phyloP scores from a whole-genome alignment of 2,888 invertebrate genomes.

The Sipunculus nudus region DNA sequence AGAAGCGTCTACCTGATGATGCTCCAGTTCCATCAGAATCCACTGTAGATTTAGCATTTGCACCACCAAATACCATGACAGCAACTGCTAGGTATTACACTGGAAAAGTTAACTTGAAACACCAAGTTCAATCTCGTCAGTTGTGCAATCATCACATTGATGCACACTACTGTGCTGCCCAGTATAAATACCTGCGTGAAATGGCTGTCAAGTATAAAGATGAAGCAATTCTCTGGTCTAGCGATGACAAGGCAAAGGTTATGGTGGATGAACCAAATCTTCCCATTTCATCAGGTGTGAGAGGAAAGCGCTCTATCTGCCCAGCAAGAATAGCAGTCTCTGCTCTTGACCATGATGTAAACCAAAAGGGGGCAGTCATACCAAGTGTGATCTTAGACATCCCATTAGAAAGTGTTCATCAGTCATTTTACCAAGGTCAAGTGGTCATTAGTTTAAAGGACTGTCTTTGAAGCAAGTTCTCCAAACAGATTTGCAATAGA shows the following conservation, averaged over 20 bases:
- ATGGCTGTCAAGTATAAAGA: too few species aligned
- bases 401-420: conserved; percentile 20
- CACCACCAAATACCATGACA: too few species aligned
- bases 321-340: conserved; percentile 13
- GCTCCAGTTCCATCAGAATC: not conserved
- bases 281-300: conserved; percentile 23
- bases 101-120: not conserved
- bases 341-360: conserved; percentile 36
- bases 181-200: too few species aligned
- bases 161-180: too few species aligned
- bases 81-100: too few species aligned
- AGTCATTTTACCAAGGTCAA: conserved; percentile 34
- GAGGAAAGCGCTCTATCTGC: conserved; percentile 36
- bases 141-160: too few species aligned
- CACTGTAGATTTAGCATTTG: too few species aligned
- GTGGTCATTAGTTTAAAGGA: conserved; percentile 31
- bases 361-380: conserved; percentile 32
- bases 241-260: conserved; percentile 36
- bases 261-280: conserved; percentile 35
- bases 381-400: conserved; percentile 37
- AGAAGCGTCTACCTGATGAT: not conserved
- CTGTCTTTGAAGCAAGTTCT: conserved; percentile 23
- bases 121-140: not conserved
- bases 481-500: conserved; percentile 18
- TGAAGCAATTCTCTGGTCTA: conserved; percentile 13